These are phyloP conservation scores for Fulica atra DNA, from an alignment of 2,113 vertebrate genomes.

Conservation along the genomic window DNA sequence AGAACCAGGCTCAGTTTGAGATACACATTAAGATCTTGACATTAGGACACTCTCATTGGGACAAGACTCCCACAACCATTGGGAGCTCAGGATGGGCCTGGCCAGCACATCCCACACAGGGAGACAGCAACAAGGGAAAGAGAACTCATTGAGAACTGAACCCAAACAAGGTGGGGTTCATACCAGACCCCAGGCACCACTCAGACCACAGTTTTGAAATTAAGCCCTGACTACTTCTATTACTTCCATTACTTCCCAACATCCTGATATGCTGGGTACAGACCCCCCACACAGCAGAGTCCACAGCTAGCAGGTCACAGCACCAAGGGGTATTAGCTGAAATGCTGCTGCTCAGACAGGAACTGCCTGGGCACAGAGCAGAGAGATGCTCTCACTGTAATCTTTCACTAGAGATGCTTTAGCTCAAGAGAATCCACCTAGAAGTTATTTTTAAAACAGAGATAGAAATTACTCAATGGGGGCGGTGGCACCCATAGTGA, in stretches of 20 bases:
- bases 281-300: accelerated
- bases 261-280: neutral
- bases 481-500: neutral
- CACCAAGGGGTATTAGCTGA: neutral
- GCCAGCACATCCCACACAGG: neutral
- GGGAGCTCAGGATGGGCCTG: neutral
- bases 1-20: neutral
- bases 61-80: neutral
- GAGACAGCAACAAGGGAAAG: neutral
- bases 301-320: neutral
- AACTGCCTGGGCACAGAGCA: neutral
- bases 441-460: neutral
- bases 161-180: neutral
- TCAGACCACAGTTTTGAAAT: neutral
- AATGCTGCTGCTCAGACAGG: neutral
- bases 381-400: neutral
- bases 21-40: neutral
- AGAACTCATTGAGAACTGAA: neutral
- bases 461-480: neutral
- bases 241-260: constrained; percentile 3
- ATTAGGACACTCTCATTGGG: neutral
- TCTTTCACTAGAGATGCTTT: neutral
- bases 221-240: constrained; percentile 1
- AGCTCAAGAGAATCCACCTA: neutral
- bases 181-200: neutral